Base-by-base conservation (phyloP, 2,113 vertebrate species). In the Myrmecophaga tridactyla region DNA sequence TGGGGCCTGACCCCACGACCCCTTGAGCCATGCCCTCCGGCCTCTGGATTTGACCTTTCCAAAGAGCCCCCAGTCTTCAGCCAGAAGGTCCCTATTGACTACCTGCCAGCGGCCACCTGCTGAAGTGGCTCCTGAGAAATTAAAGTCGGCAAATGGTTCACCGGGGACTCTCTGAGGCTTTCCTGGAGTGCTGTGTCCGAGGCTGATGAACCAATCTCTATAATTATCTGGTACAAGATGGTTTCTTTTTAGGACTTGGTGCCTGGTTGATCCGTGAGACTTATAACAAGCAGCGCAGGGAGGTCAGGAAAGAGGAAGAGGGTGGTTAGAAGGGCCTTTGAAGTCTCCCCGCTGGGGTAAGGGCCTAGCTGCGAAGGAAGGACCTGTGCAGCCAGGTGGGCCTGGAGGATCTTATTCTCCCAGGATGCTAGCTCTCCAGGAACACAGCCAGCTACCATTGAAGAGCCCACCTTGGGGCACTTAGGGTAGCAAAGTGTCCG, bases 41-140 rank as follows among this genome's bases (percentile, higher is more conserved):
- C 99, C 99, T 98, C 98, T 98, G 70, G 96, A 98, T 97, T 97
- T 99, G 99, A 99, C 99, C 99, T 98, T 97, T 97, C 98, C 97
- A 93, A 95, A 98, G 98, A 97, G 98, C 98, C 96, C 93, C 98
- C 96, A 97, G 97, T 98, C 98, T 98, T 98, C 95, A 43, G 94
- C 98, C 98, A 98, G 97, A 98, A 98, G 97, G 96, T 98, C 98
- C 96, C 98, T 99, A 99, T 99, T 99, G 99, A 99, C 99, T 99
- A 99, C 99, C 99, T 99, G 99, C 99, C 99, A 98, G 90, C 53
- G 96, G 98, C 99, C 99, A 99, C 99, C 98, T 99, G 98, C 98
- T 97, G 94, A 96, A 97, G 97, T 95, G 94, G 94, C 92, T 96
- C 98, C 98, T 96, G 96, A 98, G 99, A 99, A 99, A 99, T 99